Evolutionary conservation across 2,113 vertebrate genomes (phyloP), one percentile per base, ranked within the genome.

Genomic region (Baryphthengus martii): DNA sequence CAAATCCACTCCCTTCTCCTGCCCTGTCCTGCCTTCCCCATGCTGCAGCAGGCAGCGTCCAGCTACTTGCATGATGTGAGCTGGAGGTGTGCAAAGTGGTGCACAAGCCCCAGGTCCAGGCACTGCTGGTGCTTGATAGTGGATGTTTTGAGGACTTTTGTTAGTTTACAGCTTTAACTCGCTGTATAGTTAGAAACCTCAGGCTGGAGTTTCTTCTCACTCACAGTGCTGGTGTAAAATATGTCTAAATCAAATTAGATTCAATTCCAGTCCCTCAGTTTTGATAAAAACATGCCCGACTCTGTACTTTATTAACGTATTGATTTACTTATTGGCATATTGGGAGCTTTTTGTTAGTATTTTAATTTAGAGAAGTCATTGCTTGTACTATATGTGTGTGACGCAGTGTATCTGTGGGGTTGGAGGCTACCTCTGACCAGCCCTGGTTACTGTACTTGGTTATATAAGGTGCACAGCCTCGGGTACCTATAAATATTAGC

Each of bases 401-500:
- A 23, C 28, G 53, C 15, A n/a, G 35, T 1, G 0, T 26, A 28
- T 76, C 35, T 29, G 42, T 33, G 85, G 65, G 39, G 50, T 37
- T 50, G 56, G 35, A 53, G 21, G 70, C 77, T 44, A 61, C 79
- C 53, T 35, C 75, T 82, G 53, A 10, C 59, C 81, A 47, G 68
- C 37, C 44, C 55, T 68, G 84, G 63, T 58, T 78, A 31, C 70
- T 28, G 20, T 8, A 4, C 49, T 82, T 15, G 45, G 65, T 89
- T 81, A 66, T 68, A 55, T 81, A 75, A 86, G 73, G 35, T 61
- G 28, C 40, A 58, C 6, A 50, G 45, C 17, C n/a, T 71, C 21
- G 68, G 59, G 53, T 79, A 94, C 92, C 91, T 96, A 89, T 81
- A 94, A 90, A 95, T 94, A 85, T 90, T 80, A 90, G 82, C 6